A percentile compares a stretch with the other conserved stretches of the same genome.
These are phyloP conservation scores for Tyrannus savana DNA, from an alignment of 2,113 vertebrate genomes.

Conservation along the genomic window DNA sequence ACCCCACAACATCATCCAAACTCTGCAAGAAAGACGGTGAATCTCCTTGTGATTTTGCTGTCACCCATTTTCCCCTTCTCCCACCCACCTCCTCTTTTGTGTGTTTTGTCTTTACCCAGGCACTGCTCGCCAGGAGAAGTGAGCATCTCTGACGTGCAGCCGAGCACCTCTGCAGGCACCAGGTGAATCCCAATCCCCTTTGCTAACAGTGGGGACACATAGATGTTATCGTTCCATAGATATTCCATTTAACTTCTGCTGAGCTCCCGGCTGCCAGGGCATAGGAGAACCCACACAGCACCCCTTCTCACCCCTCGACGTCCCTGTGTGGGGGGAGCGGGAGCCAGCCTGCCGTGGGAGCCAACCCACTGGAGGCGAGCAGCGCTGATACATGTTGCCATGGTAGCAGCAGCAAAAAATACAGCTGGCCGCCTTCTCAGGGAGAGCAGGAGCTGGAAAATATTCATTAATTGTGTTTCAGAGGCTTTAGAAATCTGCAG, in stretches of 20 bases:
- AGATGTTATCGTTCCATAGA: rapidly evolving
- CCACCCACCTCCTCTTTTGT: not conserved
- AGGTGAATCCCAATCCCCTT: not conserved
- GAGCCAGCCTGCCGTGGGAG: not conserved
- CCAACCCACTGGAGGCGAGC: not conserved
- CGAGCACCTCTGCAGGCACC: not conserved
- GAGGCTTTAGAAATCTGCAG: constrained; percentile 3
- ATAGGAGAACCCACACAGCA: not conserved
- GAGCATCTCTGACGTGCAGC: not conserved
- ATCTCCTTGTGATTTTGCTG: not conserved
- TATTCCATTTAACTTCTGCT: not conserved
- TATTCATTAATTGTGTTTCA: constrained; percentile 10
- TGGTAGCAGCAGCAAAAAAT: constrained; percentile 53
- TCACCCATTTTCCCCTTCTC: not conserved
- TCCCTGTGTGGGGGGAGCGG: not conserved
- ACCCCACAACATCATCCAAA: not conserved
- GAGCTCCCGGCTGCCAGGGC: not conserved
- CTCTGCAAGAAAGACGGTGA: not conserved
- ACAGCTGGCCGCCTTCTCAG: constrained; percentile 25
- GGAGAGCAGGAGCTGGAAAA: constrained; percentile 13
- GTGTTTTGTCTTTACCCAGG: not conserved
- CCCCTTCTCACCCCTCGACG: rapidly evolving
- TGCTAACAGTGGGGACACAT: not conserved
- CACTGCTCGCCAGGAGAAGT: not conserved
- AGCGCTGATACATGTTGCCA: not conserved